These are phyloP conservation scores for Euproctis similis DNA, from an alignment of 2,888 invertebrate genomes.

Conservation along the genomic window DNA sequence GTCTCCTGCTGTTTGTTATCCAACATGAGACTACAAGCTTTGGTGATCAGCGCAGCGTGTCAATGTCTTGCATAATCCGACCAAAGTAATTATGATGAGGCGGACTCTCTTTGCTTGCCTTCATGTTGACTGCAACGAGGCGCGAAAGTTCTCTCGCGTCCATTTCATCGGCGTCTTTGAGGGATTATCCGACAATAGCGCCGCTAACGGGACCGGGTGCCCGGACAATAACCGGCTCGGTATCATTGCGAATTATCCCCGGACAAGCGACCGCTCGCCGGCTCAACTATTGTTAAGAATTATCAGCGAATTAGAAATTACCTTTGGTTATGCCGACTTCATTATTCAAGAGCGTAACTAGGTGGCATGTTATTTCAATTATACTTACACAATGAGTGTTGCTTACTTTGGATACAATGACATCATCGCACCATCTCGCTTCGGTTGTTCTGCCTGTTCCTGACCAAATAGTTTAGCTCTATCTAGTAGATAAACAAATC, in stretches of 20 bases:
- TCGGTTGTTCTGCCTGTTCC: constrained; percentile 29
- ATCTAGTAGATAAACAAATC: constrained; percentile 53
- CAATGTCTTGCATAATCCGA: constrained; percentile 59
- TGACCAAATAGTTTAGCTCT: constrained; percentile 34
- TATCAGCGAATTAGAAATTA: constrained; percentile 66
- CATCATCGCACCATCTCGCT: constrained; percentile 25
- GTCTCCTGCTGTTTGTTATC: constrained; percentile 65
- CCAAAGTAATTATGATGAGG: constrained; percentile 48
- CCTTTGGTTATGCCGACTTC: constrained; percentile 46
- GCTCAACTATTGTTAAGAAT: constrained; percentile 58
- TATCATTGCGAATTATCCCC: constrained; percentile 70
- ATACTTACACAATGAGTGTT: constrained; percentile 24
- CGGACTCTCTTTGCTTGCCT: constrained; percentile 51
- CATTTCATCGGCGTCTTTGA: constrained; percentile 59
- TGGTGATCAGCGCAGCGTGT: constrained; percentile 46
- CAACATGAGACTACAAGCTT: constrained; percentile 42
- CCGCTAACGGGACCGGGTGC: constrained; percentile 52
- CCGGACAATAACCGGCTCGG: constrained; percentile 50
- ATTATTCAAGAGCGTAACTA: constrained; percentile 62
- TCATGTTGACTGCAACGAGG: constrained; percentile 62
- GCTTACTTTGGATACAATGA: constrained; percentile 21
- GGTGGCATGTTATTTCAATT: constrained; percentile 57
- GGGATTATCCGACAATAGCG: constrained; percentile 66
- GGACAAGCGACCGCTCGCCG: constrained; percentile 45
- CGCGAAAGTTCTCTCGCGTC: constrained; percentile 64